Conservation (phyloP, 2,888 invertebrate genomes). For the Chymomyza fuscimana region DNA sequence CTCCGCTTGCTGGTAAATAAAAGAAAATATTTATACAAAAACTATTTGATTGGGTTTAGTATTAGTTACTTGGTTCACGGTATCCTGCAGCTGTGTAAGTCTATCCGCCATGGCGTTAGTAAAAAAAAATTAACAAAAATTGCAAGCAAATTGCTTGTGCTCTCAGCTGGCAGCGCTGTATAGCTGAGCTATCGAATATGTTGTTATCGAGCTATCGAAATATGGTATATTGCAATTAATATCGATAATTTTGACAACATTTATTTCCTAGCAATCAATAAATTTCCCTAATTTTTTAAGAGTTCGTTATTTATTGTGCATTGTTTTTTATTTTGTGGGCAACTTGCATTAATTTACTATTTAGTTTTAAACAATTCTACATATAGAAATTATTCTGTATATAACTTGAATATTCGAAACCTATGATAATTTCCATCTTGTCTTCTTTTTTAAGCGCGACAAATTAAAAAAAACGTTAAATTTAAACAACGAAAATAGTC, state of each 20-base stretch:
- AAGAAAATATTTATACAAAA: conserved; percentile 4
- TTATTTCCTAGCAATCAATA: not conserved
- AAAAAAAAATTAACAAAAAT: not conserved
- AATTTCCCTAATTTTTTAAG: not conserved
- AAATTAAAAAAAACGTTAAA: too few relatives aligned
- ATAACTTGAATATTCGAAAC: too few relatives aligned
- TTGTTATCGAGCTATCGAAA: not conserved
- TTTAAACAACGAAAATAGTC: too few relatives aligned
- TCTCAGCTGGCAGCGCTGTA: not conserved
- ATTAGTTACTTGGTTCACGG: conserved; percentile 89
- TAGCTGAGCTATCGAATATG: not conserved
- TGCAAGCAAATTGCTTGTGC: not conserved
- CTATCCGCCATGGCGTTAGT: conserved; percentile 90
- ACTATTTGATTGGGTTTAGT: not conserved
- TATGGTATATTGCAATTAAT: too few relatives aligned
- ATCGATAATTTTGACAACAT: not conserved
- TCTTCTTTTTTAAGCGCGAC: too few relatives aligned
- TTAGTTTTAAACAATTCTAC: too few relatives aligned
- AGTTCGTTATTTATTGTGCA: not conserved
- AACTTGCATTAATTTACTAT: too few relatives aligned
- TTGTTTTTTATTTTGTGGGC: not conserved
- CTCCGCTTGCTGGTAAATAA: conserved; percentile 90
- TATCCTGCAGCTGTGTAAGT: conserved; percentile 96
- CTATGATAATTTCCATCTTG: too few relatives aligned
- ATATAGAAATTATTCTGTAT: too few relatives aligned